Conservation (phyloP, 2,113 vertebrate species). For the Caranx melampygus region DNA sequence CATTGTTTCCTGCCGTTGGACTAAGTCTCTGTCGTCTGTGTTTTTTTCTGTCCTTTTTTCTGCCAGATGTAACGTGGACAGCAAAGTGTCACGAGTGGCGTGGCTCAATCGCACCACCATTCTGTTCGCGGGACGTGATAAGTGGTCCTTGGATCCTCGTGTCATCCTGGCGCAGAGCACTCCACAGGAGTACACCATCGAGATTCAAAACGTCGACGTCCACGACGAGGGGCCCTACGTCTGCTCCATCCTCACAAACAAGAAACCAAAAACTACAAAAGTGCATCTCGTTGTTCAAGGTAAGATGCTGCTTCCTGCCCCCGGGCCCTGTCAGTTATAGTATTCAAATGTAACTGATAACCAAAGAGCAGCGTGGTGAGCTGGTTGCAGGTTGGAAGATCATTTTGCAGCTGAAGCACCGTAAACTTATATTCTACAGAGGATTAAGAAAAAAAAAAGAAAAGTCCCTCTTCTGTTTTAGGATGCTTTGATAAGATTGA, state of each 20-base stretch:
- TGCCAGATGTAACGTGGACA: slow-evolving; percentile 94
- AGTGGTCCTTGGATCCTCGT: slow-evolving; percentile 96
- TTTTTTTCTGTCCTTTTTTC: slow-evolving; percentile 14
- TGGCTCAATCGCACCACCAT: slow-evolving; percentile 99
- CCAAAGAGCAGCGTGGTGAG: not conserved
- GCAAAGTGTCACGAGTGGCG: slow-evolving; percentile 93
- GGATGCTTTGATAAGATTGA: slow-evolving; percentile 83
- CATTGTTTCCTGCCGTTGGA: not conserved
- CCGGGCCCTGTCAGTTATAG: not conserved
- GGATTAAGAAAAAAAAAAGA: slow-evolving; percentile 64
- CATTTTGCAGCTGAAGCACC: slow-evolving; percentile 10
- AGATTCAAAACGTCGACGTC: slow-evolving; percentile 93
- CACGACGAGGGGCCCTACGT: slow-evolving; percentile 96
- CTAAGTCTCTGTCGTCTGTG: not conserved
- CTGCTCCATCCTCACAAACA: slow-evolving; percentile 96
- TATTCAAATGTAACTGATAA: not conserved
- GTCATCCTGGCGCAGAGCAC: slow-evolving; percentile 95
- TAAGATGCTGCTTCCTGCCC: slow-evolving; percentile 57
- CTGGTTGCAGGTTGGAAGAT: slow-evolving; percentile 9
- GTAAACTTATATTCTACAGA: slow-evolving; percentile 59
- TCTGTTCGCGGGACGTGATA: slow-evolving; percentile 94
- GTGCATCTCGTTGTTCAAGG: slow-evolving; percentile 98
- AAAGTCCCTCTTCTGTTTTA: slow-evolving; percentile 80
- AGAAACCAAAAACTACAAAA: slow-evolving; percentile 94
- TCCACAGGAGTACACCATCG: slow-evolving; percentile 98